phyloP scores from a whole-genome alignment of 2,888 invertebrate genomes.

The Platycheirus rosarum region DNA sequence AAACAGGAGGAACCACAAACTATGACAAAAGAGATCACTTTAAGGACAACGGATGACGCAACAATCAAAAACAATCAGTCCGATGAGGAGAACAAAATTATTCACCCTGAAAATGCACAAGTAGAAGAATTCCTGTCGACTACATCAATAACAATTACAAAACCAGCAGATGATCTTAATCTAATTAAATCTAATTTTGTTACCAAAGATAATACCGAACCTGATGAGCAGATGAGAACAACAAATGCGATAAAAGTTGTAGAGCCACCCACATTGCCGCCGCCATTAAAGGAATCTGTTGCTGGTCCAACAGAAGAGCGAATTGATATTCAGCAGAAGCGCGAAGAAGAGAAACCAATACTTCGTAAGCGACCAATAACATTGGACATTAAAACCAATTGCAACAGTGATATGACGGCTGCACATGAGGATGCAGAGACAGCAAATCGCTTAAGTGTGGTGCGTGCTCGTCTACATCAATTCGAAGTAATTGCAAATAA shows the following conservation, averaged over 20 bases:
- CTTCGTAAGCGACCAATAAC: constrained; percentile 55
- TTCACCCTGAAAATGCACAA: constrained; percentile 38
- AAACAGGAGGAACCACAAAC: constrained; percentile 46
- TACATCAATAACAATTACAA: constrained; percentile 45
- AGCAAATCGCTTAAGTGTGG: constrained; percentile 77
- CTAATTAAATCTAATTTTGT: constrained; percentile 77
- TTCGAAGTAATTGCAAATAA: constrained; percentile 78
- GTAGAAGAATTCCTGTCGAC: constrained; percentile 57
- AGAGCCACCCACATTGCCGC: constrained; percentile 53
- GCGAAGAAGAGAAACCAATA: constrained; percentile 40
- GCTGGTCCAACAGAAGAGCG: constrained; percentile 35
- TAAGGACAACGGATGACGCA: no score
- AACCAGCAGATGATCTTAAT: constrained; percentile 73
- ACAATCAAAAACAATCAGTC: constrained; percentile 6
- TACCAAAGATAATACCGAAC: constrained; percentile 79
- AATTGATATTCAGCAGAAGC: background rate
- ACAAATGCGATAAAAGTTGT: constrained; percentile 71
- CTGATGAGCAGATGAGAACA: constrained; percentile 76
- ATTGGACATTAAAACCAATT: constrained; percentile 61
- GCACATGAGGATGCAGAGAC: constrained; percentile 74
- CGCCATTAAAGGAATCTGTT: constrained; percentile 49
- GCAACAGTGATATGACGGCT: constrained; percentile 59
- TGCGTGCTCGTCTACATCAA: constrained; percentile 79
- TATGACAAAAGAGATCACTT: no score
- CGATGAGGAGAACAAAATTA: no score